Conservation (phyloP, 2,888 invertebrate species). For the Idaea biselata region DNA sequence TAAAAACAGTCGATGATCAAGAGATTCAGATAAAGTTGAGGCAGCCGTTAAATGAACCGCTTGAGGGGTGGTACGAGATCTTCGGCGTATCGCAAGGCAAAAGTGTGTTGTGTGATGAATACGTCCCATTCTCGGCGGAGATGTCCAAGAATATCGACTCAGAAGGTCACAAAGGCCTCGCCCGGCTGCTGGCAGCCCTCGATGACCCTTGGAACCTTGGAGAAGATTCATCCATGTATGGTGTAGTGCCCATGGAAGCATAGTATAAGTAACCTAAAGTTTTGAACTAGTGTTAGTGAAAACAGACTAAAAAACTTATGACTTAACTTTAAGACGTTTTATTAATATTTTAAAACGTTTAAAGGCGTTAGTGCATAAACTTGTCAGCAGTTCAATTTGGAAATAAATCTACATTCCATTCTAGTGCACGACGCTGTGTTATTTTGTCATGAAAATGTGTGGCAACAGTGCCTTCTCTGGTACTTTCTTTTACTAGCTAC, state of each 20-base stretch:
- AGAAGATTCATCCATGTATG: slow-evolving; percentile 49
- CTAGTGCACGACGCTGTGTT: no score
- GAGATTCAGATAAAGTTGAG: slow-evolving; percentile 65
- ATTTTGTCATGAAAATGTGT: no score
- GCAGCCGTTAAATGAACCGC: slow-evolving; percentile 59
- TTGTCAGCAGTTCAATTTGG: no score
- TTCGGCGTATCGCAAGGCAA: slow-evolving; percentile 71
- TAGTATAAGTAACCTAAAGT: slow-evolving; percentile 8
- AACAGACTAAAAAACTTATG: no score
- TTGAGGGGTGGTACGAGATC: slow-evolving; percentile 76
- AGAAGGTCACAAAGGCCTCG: slow-evolving; percentile 68
- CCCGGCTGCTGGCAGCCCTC: slow-evolving; percentile 60
- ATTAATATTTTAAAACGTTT: no score
- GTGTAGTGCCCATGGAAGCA: slow-evolving; percentile 57
- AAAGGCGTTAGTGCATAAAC: no score
- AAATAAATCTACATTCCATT: no score
- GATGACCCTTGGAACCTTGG: slow-evolving; percentile 77
- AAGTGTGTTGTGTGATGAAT: slow-evolving; percentile 69
- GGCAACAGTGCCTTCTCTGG: no score
- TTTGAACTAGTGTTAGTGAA: slow-evolving; percentile 8
- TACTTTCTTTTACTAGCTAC: no score
- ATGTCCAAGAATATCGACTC: slow-evolving; percentile 65
- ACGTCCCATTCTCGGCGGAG: slow-evolving; percentile 61
- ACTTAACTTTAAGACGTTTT: no score
- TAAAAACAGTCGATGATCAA: slow-evolving; percentile 72